phyloP scores from a whole-genome alignment of 1,140 invertebrate species.

The Hestina assimilis region DNA sequence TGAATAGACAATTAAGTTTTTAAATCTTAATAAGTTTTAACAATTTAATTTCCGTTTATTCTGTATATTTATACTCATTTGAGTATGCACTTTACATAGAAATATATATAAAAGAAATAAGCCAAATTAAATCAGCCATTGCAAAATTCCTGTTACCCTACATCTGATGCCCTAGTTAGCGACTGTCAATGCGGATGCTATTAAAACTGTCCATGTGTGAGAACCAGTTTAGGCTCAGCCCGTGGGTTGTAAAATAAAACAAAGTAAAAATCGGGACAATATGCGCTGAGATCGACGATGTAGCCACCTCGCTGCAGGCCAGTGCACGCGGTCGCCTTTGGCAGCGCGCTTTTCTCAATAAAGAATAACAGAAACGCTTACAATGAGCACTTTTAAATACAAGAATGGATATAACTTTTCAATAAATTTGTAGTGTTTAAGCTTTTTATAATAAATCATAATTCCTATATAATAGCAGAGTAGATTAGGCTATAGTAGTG shows the following conservation, averaged over 20 bases:
- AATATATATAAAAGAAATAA: too few species aligned
- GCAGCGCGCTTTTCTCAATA: slow-evolving; percentile 20
- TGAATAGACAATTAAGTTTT: too few species aligned
- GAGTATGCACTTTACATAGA: too few species aligned
- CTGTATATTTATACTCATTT: too few species aligned
- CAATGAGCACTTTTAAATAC: slow-evolving; percentile 10
- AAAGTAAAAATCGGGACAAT: slow-evolving; percentile 17
- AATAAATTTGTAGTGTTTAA: background rate
- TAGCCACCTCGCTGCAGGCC: slow-evolving; percentile 22
- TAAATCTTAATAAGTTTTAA: too few species aligned
- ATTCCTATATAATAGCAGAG: too few species aligned
- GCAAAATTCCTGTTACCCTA: slow-evolving; percentile 33
- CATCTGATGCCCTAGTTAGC: slow-evolving; percentile 41
- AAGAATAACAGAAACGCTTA: slow-evolving; percentile 18
- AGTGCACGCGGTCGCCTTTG: slow-evolving; percentile 29
- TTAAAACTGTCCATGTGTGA: slow-evolving; percentile 64
- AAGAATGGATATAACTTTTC: slow-evolving; percentile 1
- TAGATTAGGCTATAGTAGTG: too few species aligned
- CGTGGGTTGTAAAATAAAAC: slow-evolving; percentile 32
- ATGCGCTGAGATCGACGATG: slow-evolving; percentile 12
- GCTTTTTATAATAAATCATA: too few species aligned
- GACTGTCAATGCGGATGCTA: slow-evolving; percentile 47
- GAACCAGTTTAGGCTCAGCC: slow-evolving; percentile 58
- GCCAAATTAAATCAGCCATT: slow-evolving; percentile 24
- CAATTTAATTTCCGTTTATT: too few species aligned